Conservation (phyloP, 92 coral and sea anemone species). For the Epizoanthus fatuus region DNA sequence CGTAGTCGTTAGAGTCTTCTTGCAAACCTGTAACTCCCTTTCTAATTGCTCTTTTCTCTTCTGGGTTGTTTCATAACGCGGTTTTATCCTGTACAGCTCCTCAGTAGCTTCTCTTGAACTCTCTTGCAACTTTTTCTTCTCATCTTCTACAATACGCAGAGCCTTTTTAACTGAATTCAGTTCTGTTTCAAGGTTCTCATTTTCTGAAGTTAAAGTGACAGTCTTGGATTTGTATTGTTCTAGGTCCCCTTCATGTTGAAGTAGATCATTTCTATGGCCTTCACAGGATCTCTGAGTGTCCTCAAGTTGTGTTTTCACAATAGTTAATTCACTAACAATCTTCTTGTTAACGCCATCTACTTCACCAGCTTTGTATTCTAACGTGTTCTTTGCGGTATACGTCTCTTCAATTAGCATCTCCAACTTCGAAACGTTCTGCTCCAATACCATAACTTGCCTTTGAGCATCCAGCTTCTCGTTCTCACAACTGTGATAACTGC, state of each 20-base stretch:
- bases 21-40: slow-evolving; percentile 73
- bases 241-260: slow-evolving; percentile 62
- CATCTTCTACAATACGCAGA: slow-evolving; percentile 72
- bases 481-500: slow-evolving; percentile 86
- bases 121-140: slow-evolving; percentile 79
- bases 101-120: slow-evolving; percentile 77
- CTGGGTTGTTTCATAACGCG: slow-evolving; percentile 79
- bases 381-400: slow-evolving; percentile 69
- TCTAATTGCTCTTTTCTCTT: slow-evolving; percentile 91
- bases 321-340: slow-evolving; percentile 76
- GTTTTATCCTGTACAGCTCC: slow-evolving; percentile 81
- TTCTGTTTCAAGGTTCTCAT: slow-evolving; percentile 73
- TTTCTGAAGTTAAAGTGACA: slow-evolving; percentile 70
- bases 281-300: slow-evolving; percentile 74
- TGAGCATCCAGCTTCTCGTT: slow-evolving; percentile 92
- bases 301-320: slow-evolving; percentile 84
- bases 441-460: slow-evolving; percentile 84
- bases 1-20: slow-evolving; percentile 73
- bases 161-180: slow-evolving; percentile 65
- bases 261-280: slow-evolving; percentile 52
- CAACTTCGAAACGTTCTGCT: slow-evolving; percentile 82
- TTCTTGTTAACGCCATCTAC: slow-evolving; percentile 74
- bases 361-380: slow-evolving; percentile 82
- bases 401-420: slow-evolving; percentile 80
- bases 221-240: slow-evolving; percentile 81